phyloP scores from a whole-genome alignment of 2,888 invertebrate genomes.

The Xestia c-nigrum region DNA sequence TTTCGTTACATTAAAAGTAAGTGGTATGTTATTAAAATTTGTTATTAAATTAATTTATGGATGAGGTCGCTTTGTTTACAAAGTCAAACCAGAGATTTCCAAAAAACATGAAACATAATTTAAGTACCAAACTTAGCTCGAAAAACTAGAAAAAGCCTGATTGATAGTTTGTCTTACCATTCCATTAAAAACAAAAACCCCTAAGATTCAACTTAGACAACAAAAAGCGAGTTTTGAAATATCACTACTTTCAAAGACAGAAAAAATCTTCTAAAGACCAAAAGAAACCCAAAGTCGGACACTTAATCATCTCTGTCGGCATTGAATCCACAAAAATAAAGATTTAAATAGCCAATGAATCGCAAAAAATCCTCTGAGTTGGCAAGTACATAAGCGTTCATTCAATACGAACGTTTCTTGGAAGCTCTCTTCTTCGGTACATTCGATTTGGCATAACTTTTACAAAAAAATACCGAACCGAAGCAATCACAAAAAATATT shows the following conservation, averaged over 20 bases:
- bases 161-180: background rate
- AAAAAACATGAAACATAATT: background rate
- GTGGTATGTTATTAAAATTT: background rate
- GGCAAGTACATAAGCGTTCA: constrained; percentile 21
- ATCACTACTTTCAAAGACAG: background rate
- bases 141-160: background rate
- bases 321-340: constrained; percentile 48
- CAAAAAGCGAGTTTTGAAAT: background rate
- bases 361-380: constrained; percentile 24
- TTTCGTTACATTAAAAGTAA: too few species aligned
- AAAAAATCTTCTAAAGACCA: constrained; percentile 27
- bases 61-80: background rate
- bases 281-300: constrained; percentile 14
- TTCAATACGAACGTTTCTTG: constrained; percentile 33
- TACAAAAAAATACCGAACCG: background rate
- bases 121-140: background rate
- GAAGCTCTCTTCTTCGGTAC: background rate
- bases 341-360: constrained; percentile 48
- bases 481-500: background rate
- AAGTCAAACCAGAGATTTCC: background rate
- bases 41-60: background rate
- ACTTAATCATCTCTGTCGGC: constrained; percentile 31
- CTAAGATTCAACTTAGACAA: background rate
- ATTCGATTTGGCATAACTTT: background rate
- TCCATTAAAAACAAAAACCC: background rate